phyloP scores from a whole-genome alignment of 2,888 invertebrate genomes.

The Zygothrica quintamaculata region DNA sequence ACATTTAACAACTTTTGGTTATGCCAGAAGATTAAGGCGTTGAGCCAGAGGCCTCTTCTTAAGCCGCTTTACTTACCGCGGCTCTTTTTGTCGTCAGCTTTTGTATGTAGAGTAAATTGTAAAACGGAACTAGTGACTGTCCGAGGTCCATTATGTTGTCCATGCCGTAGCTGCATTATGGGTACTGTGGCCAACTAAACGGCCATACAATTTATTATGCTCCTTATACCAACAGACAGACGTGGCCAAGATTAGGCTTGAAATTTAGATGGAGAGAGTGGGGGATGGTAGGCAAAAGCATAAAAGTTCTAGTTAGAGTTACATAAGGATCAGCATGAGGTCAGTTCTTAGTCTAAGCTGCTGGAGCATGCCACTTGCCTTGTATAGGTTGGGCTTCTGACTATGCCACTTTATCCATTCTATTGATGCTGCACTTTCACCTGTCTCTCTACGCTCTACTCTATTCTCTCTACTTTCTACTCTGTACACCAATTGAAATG shows the following conservation, averaged over 20 bases:
- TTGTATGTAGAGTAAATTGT: conserved; percentile 19
- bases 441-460: conserved; percentile 8
- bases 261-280: too few relatives aligned
- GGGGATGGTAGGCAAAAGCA: background rate
- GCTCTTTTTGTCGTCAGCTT: conserved; percentile 21
- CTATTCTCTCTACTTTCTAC: too few relatives aligned
- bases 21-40: conserved; percentile 22
- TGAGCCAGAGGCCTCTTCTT: conserved; percentile 7
- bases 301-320: background rate
- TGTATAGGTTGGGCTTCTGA: conserved; percentile 61
- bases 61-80: conserved; percentile 30
- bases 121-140: conserved; percentile 20
- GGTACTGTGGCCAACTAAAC: conserved; percentile 46
- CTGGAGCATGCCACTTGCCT: conserved; percentile 62
- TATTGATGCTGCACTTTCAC: conserved; percentile 29
- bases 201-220: conserved; percentile 65
- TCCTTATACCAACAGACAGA: conserved; percentile 17
- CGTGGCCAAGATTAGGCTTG: conserved; percentile 7
- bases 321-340: conserved; percentile 6
- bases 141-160: conserved; percentile 42
- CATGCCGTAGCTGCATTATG: conserved; percentile 56
- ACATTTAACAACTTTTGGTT: conserved; percentile 28
- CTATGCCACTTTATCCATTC: conserved; percentile 38
- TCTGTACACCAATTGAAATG: conserved; percentile 45
- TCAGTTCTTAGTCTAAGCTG: conserved; percentile 58